Percentiles rank a stretch among this genome's conserved stretches.
phyloP scores from a whole-genome alignment of 2,113 vertebrate species.

The Spilogale gracilis region DNA sequence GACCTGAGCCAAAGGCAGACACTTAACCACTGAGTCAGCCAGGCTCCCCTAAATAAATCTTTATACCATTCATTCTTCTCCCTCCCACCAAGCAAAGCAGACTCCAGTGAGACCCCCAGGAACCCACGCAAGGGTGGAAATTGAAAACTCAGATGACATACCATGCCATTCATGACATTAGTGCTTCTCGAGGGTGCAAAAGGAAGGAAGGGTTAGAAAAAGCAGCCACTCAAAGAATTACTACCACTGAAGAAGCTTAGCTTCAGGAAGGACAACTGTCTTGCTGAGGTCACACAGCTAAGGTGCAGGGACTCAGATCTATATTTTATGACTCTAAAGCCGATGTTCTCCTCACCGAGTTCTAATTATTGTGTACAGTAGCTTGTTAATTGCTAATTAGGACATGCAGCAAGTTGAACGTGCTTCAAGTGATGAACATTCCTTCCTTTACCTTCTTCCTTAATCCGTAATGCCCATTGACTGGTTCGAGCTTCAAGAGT shows the following conservation, averaged over 20 bases:
- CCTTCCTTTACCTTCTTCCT: background rate
- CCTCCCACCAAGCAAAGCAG: background rate
- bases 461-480: background rate
- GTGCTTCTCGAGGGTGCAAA: background rate
- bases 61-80: background rate
- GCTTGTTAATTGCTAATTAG: background rate
- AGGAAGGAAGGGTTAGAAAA: background rate
- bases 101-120: background rate
- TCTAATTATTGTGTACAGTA: background rate
- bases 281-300: background rate
- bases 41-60: background rate
- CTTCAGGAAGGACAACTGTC: background rate
- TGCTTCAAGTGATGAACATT: background rate
- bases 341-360: background rate
- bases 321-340: background rate
- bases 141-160: background rate
- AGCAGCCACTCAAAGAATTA: background rate
- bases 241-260: background rate
- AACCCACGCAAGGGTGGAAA: too few species aligned
- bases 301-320: background rate
- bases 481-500: background rate
- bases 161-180: background rate
- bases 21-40: too few species aligned
- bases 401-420: background rate
- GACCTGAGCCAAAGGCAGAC: too few species aligned